Conservation (phyloP, 2,888 invertebrate genomes). For the Diaphora mendica region DNA sequence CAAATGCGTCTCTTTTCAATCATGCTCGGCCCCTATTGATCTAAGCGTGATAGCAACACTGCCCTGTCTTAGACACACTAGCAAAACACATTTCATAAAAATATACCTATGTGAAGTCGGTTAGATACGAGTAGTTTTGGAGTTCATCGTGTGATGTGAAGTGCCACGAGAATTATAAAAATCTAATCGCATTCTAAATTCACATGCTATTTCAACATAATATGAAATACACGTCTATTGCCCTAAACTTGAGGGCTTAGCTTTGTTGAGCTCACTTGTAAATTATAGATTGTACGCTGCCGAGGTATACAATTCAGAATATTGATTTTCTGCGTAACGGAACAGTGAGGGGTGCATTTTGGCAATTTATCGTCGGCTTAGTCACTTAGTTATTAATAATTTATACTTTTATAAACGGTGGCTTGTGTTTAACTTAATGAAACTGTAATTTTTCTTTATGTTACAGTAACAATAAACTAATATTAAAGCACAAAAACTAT, state of each 20-base stretch:
- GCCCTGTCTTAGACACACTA: no score
- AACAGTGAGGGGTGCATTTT: slow-evolving; percentile 23
- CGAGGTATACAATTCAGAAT: slow-evolving; percentile 9
- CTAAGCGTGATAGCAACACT: no score
- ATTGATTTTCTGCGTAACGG: slow-evolving; percentile 25
- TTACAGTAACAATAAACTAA: not conserved
- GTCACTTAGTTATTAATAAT: slow-evolving; percentile 7
- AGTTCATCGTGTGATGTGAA: no score
- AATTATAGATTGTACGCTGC: slow-evolving; percentile 39
- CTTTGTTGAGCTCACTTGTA: slow-evolving; percentile 30
- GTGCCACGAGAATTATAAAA: no score
- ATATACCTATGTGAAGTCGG: no score
- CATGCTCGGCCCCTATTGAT: no score
- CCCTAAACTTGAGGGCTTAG: slow-evolving; percentile 35
- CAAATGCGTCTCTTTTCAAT: no score
- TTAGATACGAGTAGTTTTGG: no score
- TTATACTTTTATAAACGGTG: not conserved
- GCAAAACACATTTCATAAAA: no score
- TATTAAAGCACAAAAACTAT: not conserved
- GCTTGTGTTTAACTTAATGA: not conserved
- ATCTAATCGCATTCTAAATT: slow-evolving; percentile 1
- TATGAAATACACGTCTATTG: slow-evolving; percentile 36
- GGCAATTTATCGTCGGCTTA: slow-evolving; percentile 13
- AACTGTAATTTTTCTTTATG: not conserved
- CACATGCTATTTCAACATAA: slow-evolving; percentile 26